phyloP scores from a whole-genome alignment of 1,140 invertebrate genomes.

The Trichonephila clavipes region DNA sequence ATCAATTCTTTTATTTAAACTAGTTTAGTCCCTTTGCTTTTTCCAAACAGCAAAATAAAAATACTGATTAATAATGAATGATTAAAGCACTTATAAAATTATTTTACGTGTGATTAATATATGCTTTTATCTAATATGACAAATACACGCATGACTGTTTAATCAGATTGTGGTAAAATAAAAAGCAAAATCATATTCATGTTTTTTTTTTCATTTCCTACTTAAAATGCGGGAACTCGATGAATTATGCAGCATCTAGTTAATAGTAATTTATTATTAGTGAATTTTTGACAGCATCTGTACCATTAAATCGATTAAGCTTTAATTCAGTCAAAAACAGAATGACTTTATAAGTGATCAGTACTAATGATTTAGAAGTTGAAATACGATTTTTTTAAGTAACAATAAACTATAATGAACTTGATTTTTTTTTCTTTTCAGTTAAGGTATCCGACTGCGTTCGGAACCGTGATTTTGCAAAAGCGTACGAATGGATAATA shows the following conservation, averaged over 20 bases:
- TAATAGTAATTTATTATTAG: constrained; percentile 1
- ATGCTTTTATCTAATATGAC: neutral
- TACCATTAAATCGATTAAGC: no score
- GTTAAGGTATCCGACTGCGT: no score
- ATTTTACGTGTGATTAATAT: neutral
- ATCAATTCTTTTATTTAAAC: no score
- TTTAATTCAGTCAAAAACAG: neutral
- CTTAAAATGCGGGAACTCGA: neutral
- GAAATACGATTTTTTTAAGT: no score
- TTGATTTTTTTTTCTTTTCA: no score
- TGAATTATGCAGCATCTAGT: neutral
- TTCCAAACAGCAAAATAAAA: no score
- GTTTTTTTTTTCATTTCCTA: neutral
- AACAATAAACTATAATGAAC: no score
- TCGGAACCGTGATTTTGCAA: no score
- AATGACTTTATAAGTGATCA: neutral
- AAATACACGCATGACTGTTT: neutral
- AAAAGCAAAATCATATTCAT: neutral
- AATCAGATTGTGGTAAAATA: neutral
- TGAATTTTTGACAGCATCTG: neutral
- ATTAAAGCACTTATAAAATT: no score
- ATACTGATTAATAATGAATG: no score
- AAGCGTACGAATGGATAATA: no score
- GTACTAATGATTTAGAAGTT: neutral
- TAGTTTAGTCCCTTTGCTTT: no score